phyloP scores from a whole-genome alignment of 2,888 invertebrate species.

The Parnassius orleans region DNA sequence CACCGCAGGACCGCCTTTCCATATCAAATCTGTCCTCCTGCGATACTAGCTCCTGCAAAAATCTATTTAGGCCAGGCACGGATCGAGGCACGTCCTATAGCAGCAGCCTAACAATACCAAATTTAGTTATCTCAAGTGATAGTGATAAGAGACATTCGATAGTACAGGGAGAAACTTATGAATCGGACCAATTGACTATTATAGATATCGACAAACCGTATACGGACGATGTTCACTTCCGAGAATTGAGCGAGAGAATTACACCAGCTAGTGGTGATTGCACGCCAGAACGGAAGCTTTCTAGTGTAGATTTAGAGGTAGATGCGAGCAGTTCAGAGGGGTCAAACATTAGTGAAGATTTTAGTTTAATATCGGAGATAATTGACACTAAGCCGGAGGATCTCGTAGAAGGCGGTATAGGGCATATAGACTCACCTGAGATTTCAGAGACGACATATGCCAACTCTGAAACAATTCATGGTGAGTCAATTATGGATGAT shows the following conservation, averaged over 20 bases:
- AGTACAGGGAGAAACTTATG: constrained; percentile 77
- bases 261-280: constrained; percentile 64
- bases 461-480: constrained; percentile 87
- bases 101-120: constrained; percentile 75
- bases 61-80: constrained; percentile 59
- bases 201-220: constrained; percentile 83
- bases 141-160: constrained; percentile 68
- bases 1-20: constrained; percentile 64
- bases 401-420: constrained; percentile 80
- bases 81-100: constrained; percentile 60
- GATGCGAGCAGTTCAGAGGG: constrained; percentile 83
- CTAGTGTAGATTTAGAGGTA: constrained; percentile 70
- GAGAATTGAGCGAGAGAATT: constrained; percentile 55
- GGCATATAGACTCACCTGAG: constrained; percentile 92
- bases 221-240: constrained; percentile 70
- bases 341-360: constrained; percentile 85
- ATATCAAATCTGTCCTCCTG: constrained; percentile 71
- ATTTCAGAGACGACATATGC: constrained; percentile 86
- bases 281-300: constrained; percentile 67
- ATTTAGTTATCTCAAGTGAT: constrained; percentile 73
- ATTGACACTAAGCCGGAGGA: constrained; percentile 77
- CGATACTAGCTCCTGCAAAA: constrained; percentile 74
- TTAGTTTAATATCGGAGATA: constrained; percentile 86
- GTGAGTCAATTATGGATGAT: constrained; percentile 90
- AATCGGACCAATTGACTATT: constrained; percentile 84